phyloP scores from a whole-genome alignment of 2,888 invertebrate genomes.

The Anoncus sp. region DNA sequence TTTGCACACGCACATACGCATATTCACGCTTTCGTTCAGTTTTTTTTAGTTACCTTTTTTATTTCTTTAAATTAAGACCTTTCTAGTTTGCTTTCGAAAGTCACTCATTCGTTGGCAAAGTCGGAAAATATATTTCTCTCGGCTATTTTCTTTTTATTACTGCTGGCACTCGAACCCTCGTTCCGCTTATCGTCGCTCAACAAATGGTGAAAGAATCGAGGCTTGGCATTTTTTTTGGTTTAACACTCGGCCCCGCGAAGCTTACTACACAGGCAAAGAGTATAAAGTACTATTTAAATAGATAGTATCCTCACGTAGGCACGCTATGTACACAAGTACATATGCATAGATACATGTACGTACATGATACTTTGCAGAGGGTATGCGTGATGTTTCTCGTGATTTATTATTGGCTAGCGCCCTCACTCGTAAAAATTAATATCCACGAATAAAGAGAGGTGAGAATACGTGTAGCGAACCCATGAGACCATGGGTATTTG shows the following conservation, averaged over 20 bases:
- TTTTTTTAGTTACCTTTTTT: conserved; percentile 23
- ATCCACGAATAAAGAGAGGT: not conserved
- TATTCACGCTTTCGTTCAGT: conserved; percentile 8
- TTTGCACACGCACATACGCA: conserved; percentile 30
- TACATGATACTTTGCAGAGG: not conserved
- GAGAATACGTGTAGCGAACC: not conserved
- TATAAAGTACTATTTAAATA: conserved; percentile 9
- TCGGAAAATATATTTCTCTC: conserved; percentile 56
- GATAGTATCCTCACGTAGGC: conserved; percentile 8
- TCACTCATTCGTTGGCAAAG: conserved; percentile 17
- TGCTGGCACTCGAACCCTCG: conserved; percentile 10
- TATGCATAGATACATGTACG: conserved; percentile 5
- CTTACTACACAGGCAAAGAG: not conserved
- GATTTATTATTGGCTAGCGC: conserved; percentile 33
- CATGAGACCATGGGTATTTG: not conserved
- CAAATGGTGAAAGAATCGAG: conserved; percentile 23
- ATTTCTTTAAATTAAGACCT: conserved; percentile 20
- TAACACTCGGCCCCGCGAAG: not conserved
- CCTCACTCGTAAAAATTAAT: conserved; percentile 36
- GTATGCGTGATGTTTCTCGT: conserved; percentile 25
- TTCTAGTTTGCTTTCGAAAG: not conserved
- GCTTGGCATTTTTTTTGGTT: conserved; percentile 1
- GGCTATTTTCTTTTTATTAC: conserved; percentile 4
- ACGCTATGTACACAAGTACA: not conserved
- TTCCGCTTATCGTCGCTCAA: conserved; percentile 23